Conservation (phyloP, 23 tunicate genomes). For the Ciona savignyi region DNA sequence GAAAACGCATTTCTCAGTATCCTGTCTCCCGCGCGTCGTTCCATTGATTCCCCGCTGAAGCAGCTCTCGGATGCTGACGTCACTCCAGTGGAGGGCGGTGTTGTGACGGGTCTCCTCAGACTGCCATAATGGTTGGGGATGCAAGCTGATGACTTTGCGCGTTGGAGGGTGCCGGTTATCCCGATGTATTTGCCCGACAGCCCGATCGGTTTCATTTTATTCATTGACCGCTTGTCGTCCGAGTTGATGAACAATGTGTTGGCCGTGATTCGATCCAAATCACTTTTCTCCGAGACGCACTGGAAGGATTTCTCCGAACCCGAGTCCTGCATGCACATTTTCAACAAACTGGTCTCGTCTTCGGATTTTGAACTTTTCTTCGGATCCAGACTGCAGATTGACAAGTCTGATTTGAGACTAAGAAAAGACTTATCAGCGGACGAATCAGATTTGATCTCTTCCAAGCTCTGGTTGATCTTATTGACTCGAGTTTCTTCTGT, state of each 20-base stretch:
- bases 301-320: slow-evolving; percentile 9
- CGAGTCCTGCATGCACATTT: neutral
- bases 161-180: slow-evolving; percentile 23
- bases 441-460: slow-evolving; percentile 1
- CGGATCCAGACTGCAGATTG: neutral
- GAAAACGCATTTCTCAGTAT: neutral
- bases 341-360: neutral
- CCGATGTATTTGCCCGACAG: slow-evolving; percentile 61
- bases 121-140: slow-evolving; percentile 19
- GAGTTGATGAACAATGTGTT: slow-evolving; percentile 34
- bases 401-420: slow-evolving; percentile 15
- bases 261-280: slow-evolving; percentile 33
- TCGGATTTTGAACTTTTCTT: neutral
- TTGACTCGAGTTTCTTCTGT: neutral
- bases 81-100: slow-evolving; percentile 8
- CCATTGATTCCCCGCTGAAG: neutral
- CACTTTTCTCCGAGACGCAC: slow-evolving; percentile 17
- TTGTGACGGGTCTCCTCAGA: slow-evolving; percentile 31
- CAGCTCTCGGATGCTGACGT: slow-evolving; percentile 23
- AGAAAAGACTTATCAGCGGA: slow-evolving; percentile 14
- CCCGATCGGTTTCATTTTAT: slow-evolving; percentile 28
- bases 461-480: neutral
- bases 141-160: slow-evolving; percentile 9
- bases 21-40: neutral
- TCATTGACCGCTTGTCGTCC: slow-evolving; percentile 6